phyloP scores from a whole-genome alignment of 2,113 vertebrate species.

The Picathartes gymnocephalus region DNA sequence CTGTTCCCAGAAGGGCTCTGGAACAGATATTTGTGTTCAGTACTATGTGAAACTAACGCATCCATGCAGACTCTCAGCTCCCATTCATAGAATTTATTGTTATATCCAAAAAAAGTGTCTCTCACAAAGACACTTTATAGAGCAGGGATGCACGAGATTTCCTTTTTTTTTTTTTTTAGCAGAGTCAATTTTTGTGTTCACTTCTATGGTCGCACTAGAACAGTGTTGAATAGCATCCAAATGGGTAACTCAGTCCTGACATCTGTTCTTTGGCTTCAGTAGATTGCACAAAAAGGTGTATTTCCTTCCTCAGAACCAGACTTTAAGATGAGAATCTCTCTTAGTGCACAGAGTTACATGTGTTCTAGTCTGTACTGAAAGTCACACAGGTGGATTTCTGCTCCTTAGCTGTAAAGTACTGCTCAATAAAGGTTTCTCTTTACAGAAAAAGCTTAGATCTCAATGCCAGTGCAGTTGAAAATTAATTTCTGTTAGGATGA shows the following conservation, averaged over 20 bases:
- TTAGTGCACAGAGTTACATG: not conserved
- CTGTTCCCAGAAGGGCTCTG: not conserved
- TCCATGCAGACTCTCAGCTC: not conserved
- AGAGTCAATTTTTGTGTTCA: not conserved
- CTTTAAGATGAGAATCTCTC: not conserved
- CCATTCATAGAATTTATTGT: not conserved
- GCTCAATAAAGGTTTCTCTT: not conserved
- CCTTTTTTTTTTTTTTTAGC: not conserved
- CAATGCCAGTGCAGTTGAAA: not conserved
- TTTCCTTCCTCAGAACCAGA: not conserved
- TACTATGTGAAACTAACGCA: not conserved
- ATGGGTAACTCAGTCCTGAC: not conserved
- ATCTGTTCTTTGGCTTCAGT: not conserved
- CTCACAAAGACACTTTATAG: not conserved
- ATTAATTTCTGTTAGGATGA: not conserved
- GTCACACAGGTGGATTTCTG: not conserved
- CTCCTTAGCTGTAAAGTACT: not conserved
- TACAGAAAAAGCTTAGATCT: not conserved
- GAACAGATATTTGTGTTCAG: not conserved
- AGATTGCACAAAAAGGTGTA: not conserved
- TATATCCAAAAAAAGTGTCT: not conserved
- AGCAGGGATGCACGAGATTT: not conserved
- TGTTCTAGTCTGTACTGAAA: not conserved
- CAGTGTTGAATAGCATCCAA: not conserved
- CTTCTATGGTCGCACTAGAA: not conserved